Base-by-base conservation (phyloP, 2,113 vertebrate species). In the Rhagologus leucostigma region DNA sequence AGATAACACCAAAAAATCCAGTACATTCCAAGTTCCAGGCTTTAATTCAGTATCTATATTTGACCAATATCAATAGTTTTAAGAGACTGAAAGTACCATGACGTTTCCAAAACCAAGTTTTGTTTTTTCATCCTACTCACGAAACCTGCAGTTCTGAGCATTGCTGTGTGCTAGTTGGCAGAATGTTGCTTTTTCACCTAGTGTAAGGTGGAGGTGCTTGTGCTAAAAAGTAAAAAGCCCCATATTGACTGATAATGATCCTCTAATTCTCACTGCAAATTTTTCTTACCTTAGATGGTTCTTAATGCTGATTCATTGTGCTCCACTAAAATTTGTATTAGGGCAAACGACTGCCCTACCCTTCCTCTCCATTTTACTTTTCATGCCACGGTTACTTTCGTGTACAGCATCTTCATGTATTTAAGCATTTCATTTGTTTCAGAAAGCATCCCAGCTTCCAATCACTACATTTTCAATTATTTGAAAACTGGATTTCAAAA, bases 401-500 rank as follows among this genome's bases (percentile, higher is more conserved):
- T 71, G 9, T 33, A 59, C 22, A 65, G 21, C 44, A 50, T 27
- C 27, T 70, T 70, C 33, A 39, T 7, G 17, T 42, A 88, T 80
- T 80, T 70, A 88, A 85, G 30, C 49, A 81, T 78, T 90, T 77
- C 8, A 53, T 84, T 77, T 88, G 50, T 70, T 92, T 92, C 71
- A 71, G 67, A 68, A 95, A 80, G 63, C 6, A 5, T 76, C 49
- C 35, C 11, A 71, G 49, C 44, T 90, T 70, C 73, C 68, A 90
- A 70, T 47, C 27, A 37, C 33, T 86, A 42, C 4, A 10, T 63
- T 89, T 84, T 63, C 69, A 77, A 91, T 94, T 82, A 78, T 47
- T 65, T 87, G 42, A 74, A 93, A 95, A 96, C 22, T 75, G 30
- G 21, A 89, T 94, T 95, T 93, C 60, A 75, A 91, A 96, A 87